Evolutionary conservation across 2,113 vertebrate species (phyloP).

Genomic region (Uria lomvia): DNA sequence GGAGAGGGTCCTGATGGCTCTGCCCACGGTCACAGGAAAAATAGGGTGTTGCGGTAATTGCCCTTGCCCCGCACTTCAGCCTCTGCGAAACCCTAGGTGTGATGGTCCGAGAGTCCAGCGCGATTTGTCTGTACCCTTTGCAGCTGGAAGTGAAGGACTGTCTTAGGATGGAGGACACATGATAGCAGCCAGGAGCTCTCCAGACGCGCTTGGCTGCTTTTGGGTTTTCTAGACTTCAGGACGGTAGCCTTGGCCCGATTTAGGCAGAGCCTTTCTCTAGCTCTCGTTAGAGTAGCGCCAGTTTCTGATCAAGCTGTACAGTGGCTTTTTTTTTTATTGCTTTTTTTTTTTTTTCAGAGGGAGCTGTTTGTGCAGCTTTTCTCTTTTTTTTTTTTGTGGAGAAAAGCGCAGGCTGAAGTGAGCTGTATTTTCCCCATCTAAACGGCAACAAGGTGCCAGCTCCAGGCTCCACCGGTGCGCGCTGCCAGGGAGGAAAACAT

Average conservation of each 20-base stretch:
- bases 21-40: background rate
- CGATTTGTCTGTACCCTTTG: background rate
- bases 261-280: background rate
- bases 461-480: fast-evolving
- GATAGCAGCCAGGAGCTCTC: background rate
- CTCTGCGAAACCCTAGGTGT: background rate
- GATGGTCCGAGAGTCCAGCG: background rate
- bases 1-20: background rate
- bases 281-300: background rate
- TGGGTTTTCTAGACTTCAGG: background rate
- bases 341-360: fast-evolving
- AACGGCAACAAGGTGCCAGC: background rate
- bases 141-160: background rate
- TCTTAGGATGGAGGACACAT: background rate
- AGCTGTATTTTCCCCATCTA: background rate
- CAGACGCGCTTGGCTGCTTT: background rate
- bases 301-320: background rate
- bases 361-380: background rate
- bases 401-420: background rate
- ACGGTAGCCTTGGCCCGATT: background rate
- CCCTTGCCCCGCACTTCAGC: background rate
- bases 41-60: background rate
- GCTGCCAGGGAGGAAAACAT: background rate
- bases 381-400: background rate
- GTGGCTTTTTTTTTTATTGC: too few relatives aligned